These are phyloP conservation scores for Camelus bactrianus DNA, from an alignment of 2,113 vertebrate species.

Conservation along the genomic window DNA sequence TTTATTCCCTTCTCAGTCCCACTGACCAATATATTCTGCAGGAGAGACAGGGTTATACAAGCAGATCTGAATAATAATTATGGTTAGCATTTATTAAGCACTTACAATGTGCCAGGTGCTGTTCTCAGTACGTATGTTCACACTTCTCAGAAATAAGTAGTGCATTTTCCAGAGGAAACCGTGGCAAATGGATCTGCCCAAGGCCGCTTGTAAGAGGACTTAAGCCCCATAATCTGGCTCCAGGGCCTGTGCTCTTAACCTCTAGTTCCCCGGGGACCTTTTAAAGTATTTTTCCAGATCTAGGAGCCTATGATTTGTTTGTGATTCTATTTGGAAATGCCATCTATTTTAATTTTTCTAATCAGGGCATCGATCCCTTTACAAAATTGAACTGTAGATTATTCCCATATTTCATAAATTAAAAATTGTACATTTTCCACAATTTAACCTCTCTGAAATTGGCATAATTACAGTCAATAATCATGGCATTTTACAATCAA, in stretches of 20 bases:
- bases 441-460: not conserved
- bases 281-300: not conserved
- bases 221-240: not conserved
- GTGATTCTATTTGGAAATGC: not conserved
- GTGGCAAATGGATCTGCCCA: not conserved
- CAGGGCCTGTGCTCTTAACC: not conserved
- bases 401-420: conserved; percentile 9
- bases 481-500: not conserved
- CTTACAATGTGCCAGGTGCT: not conserved
- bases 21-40: not conserved
- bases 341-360: conserved; percentile 23
- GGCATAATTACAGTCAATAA: not conserved
- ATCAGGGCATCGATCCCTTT: not conserved
- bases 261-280: not conserved
- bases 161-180: conserved; percentile 4
- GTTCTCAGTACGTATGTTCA: not conserved
- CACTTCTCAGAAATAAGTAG: not conserved
- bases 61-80: conserved; percentile 1
- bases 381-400: conserved; percentile 28
- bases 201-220: not conserved
- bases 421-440: not conserved
- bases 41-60: not conserved
- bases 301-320: not conserved
- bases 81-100: not conserved
- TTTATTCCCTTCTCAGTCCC: not conserved